A percentile compares a stretch with the other conserved stretches of the same genome.
These are phyloP conservation scores for Camponotus vicinus DNA, from an alignment of 1,140 invertebrate genomes.

Conservation along the genomic window DNA sequence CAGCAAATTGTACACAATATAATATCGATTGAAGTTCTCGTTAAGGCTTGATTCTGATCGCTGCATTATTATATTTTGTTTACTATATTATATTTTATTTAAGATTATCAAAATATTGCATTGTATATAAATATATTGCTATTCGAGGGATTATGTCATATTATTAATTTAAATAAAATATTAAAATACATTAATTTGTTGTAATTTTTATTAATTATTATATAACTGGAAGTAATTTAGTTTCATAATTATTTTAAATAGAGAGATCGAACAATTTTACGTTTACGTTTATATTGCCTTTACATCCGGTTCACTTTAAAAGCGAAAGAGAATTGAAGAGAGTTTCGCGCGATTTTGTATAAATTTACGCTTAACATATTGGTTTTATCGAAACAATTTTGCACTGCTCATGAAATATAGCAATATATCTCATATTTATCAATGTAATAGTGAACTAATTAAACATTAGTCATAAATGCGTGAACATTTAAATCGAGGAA, in stretches of 20 bases:
- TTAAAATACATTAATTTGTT: not conserved
- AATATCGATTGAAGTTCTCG: slow-evolving; percentile 10
- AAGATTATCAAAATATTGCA: not conserved
- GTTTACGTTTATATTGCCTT: slow-evolving; percentile 1
- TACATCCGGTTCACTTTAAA: slow-evolving; percentile 41
- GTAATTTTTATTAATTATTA: slow-evolving; percentile 34
- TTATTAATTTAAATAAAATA: slow-evolving; percentile 40
- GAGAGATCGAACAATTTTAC: slow-evolving; percentile 16
- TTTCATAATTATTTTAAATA: slow-evolving; percentile 16
- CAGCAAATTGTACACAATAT: not conserved
- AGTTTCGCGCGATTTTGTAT: slow-evolving; percentile 37
- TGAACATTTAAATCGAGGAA: slow-evolving; percentile 48
- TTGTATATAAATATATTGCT: not conserved
- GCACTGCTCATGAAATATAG: slow-evolving; percentile 3
- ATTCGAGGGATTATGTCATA: slow-evolving; percentile 19
- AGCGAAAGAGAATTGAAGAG: slow-evolving; percentile 29
- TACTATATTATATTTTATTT: not conserved
- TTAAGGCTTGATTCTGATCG: slow-evolving; percentile 16
- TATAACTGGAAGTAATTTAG: slow-evolving; percentile 22
- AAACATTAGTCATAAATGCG: slow-evolving; percentile 27
- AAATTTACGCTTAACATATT: slow-evolving; percentile 44
- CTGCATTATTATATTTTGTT: not conserved
- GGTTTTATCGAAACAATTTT: slow-evolving; percentile 51
- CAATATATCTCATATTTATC: slow-evolving; percentile 50
- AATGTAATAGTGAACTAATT: slow-evolving; percentile 51